Evolutionary conservation across 2,888 invertebrate genomes (phyloP).

Genomic region (Laspeyria flexula): DNA sequence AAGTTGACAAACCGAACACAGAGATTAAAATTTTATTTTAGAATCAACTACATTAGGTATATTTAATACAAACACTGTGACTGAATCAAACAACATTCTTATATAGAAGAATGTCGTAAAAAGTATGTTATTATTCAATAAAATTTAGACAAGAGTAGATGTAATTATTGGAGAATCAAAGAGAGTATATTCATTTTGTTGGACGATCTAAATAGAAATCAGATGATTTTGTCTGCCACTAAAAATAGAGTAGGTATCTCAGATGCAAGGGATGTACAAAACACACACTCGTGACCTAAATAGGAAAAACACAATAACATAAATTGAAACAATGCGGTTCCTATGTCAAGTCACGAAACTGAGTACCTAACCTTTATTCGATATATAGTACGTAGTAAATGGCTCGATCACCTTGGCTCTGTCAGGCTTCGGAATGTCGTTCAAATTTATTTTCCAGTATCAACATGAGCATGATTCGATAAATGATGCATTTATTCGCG

Average conservation of each 20-base stretch:
- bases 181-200: slow-evolving; percentile 2
- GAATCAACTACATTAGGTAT: slow-evolving; percentile 10
- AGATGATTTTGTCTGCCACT: too few species aligned
- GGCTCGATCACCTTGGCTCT: slow-evolving; percentile 52
- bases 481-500: slow-evolving; percentile 22
- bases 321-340: slow-evolving; percentile 36
- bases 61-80: too few species aligned
- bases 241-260: too few species aligned
- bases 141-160: too few species aligned
- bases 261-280: slow-evolving; percentile 21
- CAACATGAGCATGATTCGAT: slow-evolving; percentile 19
- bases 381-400: slow-evolving; percentile 54
- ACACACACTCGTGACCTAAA: slow-evolving; percentile 33
- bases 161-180: too few species aligned
- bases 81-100: too few species aligned
- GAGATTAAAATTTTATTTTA: slow-evolving; percentile 25
- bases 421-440: slow-evolving; percentile 44
- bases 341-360: slow-evolving; percentile 46
- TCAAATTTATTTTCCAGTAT: slow-evolving; percentile 38
- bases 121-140: too few species aligned
- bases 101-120: too few species aligned
- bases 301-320: slow-evolving; percentile 24
- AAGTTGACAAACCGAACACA: slow-evolving; percentile 30
- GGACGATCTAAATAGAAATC: too few species aligned
- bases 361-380: slow-evolving; percentile 62